Base-by-base conservation (phyloP, 2,888 invertebrate species). In the Empis livida region DNA sequence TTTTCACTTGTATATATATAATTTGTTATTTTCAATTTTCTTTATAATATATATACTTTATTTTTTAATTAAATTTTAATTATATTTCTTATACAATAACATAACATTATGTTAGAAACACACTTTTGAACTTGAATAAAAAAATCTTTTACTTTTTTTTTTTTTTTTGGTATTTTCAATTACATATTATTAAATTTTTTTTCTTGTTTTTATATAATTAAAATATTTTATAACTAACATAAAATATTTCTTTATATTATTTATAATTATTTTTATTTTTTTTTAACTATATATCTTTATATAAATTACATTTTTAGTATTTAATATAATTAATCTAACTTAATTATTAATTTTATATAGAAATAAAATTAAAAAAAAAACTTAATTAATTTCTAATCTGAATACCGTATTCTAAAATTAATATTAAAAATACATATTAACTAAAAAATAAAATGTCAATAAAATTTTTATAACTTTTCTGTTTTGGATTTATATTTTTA, bases 61-160 rank as follows among this genome's bases (percentile, higher is more conserved):
- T n/a, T 38, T 17, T 10, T 39, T 39, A 17, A 17, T 39, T 39
- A 14, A 13, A 17, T 43, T 43, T 42, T 31, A 31, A 2, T 16
- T 42, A 16, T 31, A 13, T 30, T 43, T 43, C 38, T 45, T 16
- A 17, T 40, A 35, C 23, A 42, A 38, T 46, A 51, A 49, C 46
- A 49, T 48, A 51, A 51, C 49, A 49, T 47, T 49, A 49, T 46
- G 44, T 51, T 51, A 51, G 48, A 51, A 49, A 51, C 51, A 51
- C 51, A 48, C 49, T 49, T 51, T 49, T 44, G 47, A 51, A 51
- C 47, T 49, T 48, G 41, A 49, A 51, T 49, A 49, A 51, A 51
- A 51, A 51, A 51, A 46, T 49, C 43, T 30, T 40, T 46, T 46
- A 17, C 9, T 42, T 35, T 46, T 37, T 42, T 44, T 31, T 35